Evolutionary conservation across 2,797 vertebrate genomes (phyloP), one percentile per base, ranked within the genome.

Genomic region (Agapornis canus): DNA sequence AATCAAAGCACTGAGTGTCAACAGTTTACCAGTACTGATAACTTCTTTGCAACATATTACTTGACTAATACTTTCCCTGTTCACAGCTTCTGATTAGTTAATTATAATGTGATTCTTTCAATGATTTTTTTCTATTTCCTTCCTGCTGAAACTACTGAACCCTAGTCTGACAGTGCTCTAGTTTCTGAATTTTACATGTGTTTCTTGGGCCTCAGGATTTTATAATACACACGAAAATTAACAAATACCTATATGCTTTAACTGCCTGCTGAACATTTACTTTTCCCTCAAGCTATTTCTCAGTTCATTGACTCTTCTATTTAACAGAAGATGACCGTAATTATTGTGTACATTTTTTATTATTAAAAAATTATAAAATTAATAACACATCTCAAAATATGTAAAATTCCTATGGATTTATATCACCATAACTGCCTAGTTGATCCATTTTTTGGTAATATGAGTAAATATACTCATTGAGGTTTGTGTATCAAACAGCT

Each of bases 71-170:
- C 37, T 81, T 39, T 73, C 47, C 63, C 49, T 78, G 31, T 59
- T 88, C 76, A 75, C 27, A 66, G 59, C 47, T 91, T 82, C 61
- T 90, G 54, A 94, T 78, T 49, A 83, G 69, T 69, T 89, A 80
- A 86, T 82, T 88, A 86, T 51, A 59, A 61, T 48, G 25, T 37
- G 9, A 6, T 45, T 75, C 60, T 70, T 92, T 81, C 59, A 54
- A 37, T 45, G 72, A 23, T n/a, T 8, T 87, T 92, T 92, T 94
- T 88, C 80, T 31, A 48, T 95, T 91, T 92, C n/a, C 32, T 76
- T 56, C 69, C 70, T 91, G 49, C 16, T 83, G 57, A 76, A 94
- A 82, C 40, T 72, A 60, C 51, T 68, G 65, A 69, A 79, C 59
- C 48, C 69, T 95, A 26, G 29, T 88, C 79, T 86, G 77, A 82